Evolutionary conservation across 92 coral and sea anemone species (phyloP), one percentile per base, ranked within the genome.

Genomic region (Epizoanthus scotinus): DNA sequence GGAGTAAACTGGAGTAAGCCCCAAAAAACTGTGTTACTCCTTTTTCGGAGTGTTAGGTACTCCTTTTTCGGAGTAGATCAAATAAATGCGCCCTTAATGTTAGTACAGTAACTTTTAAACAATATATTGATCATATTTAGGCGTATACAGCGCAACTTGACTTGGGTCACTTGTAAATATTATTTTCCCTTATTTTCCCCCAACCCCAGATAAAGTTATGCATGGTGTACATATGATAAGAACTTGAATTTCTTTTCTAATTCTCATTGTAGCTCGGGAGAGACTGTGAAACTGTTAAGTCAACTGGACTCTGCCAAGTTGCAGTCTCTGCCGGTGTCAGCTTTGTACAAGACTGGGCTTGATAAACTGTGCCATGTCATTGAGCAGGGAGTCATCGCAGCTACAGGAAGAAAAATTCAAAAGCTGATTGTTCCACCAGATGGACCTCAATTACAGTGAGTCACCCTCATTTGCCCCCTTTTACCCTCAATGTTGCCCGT

Each of bases 401-500:
- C 94, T 8, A 95, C 99, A 5, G 99, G 98, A 64, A 83, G 94
- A 73, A 63, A 85, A 78, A 80, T 93, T 27, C 85, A 73, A 69
- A 87, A 79, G 52, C 86, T 95, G 20, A 78, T 90, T 47, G 85
- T 95, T 71, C 97, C 98, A 7, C 96, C 97, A 42, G 95, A 90
- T 65, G 99, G 99, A 50, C 98, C 98, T 22, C 98, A 93, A 79
- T 90, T 95, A 27, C 90, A 97, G 99, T 95, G 36, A 75, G 81
- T 75, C 22, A 20, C 34, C 10, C 6, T 12, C 15, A n/a, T 24
- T 27, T 70, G 22, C 55, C 56, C 18, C 42, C 0, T 18, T 9
- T 70, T 26, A 5, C 21, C 42, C 19, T 13, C 42, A 18, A 7
- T 66, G 40, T 62, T 22, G 67, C 8, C 14, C 18, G 0, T 14